Conservation (phyloP, 2,113 vertebrate genomes). For the Oenanthe melanoleuca region DNA sequence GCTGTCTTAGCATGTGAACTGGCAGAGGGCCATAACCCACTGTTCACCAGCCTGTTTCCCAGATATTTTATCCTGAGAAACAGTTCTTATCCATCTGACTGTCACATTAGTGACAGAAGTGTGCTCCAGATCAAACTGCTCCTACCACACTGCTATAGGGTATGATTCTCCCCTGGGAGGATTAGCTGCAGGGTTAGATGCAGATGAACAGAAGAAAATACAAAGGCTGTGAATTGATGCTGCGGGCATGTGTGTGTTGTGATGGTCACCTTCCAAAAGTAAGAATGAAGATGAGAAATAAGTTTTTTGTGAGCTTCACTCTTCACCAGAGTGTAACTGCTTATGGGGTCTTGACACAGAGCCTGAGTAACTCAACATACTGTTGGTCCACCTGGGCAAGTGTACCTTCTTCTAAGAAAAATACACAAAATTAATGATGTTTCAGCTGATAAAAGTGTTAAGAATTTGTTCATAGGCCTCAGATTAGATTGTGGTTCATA, state of each 20-base stretch:
- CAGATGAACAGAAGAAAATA: background rate
- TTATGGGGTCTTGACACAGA: background rate
- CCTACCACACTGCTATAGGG: background rate
- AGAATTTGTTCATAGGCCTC: background rate
- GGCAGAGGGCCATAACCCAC: constrained; percentile 31
- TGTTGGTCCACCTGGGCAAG: background rate
- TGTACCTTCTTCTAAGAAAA: background rate
- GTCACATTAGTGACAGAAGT: constrained; percentile 31
- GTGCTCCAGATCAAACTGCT: constrained; percentile 35
- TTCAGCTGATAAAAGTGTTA: background rate
- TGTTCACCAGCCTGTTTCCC: constrained; percentile 59
- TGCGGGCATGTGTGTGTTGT: background rate
- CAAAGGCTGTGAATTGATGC: background rate
- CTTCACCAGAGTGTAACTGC: background rate
- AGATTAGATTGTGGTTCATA: background rate
- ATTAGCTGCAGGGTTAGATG: background rate
- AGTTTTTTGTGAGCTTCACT: background rate
- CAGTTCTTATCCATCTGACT: background rate
- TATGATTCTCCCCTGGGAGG: background rate
- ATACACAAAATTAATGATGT: background rate
- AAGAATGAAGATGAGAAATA: background rate
- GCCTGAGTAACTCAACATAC: background rate
- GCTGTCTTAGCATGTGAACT: constrained; percentile 34
- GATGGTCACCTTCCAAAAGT: background rate
- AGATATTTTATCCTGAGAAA: constrained; percentile 61